Percentiles rank a stretch among this genome's conserved stretches.
Evolutionary conservation across 2,113 vertebrate species (phyloP).

Genomic region (Eretmochelys imbricata): DNA sequence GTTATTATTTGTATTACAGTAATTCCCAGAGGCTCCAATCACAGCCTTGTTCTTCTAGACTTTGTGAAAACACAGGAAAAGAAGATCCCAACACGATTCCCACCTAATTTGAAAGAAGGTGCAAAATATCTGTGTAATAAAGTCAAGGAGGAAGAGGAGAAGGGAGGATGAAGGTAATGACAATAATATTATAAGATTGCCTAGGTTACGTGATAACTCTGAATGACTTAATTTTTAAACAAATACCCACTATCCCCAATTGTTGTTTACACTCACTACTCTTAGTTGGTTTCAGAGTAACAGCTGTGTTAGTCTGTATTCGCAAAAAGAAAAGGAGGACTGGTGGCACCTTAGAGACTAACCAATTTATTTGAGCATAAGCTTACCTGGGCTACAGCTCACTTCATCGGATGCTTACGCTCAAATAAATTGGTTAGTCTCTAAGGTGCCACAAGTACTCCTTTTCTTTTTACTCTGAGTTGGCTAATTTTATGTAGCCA

Average conservation of each 20-base stretch:
- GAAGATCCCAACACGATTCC: rapidly evolving
- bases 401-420: too few relatives aligned
- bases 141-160: not conserved
- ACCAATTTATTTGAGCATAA: too few relatives aligned
- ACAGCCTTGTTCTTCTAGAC: not conserved
- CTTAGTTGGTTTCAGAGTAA: too few relatives aligned
- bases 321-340: too few relatives aligned
- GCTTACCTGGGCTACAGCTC: too few relatives aligned
- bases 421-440: too few relatives aligned
- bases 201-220: not conserved
- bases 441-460: too few relatives aligned
- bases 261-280: too few relatives aligned
- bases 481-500: not conserved
- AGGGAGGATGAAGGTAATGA: not conserved
- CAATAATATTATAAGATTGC: not conserved
- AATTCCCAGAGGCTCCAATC: not conserved
- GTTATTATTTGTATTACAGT: not conserved
- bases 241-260: not conserved
- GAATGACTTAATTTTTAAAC: not conserved
- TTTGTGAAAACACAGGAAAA: not conserved
- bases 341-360: too few relatives aligned
- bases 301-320: too few relatives aligned
- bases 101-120: not conserved
- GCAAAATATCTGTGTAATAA: not conserved
- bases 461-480: too few relatives aligned